These are phyloP conservation scores for Asteroscopus sphinx DNA, from an alignment of 2,888 invertebrate species.

Conservation along the genomic window DNA sequence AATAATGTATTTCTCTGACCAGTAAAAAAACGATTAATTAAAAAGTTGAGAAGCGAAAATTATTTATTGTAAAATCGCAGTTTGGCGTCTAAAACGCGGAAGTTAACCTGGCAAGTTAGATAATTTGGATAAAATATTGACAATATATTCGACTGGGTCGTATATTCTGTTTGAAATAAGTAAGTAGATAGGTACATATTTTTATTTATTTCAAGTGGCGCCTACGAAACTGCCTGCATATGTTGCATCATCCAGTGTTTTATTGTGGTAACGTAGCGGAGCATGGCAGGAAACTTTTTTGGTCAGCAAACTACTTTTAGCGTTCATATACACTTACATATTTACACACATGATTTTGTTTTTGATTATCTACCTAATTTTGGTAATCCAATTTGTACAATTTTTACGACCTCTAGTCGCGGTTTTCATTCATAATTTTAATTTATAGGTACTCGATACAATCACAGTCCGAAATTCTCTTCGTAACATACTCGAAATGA, in stretches of 20 bases:
- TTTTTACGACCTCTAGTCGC: conserved; percentile 2
- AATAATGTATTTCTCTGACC: no score
- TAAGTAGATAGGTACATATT: no score
- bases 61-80: no score
- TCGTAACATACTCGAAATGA: no score
- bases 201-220: not conserved
- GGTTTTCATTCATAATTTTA: conserved; percentile 14
- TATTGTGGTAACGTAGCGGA: not conserved
- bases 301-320: conserved; percentile 25
- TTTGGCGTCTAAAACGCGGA: no score
- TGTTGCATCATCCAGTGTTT: conserved; percentile 50
- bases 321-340: conserved; percentile 3
- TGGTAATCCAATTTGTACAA: conserved; percentile 3
- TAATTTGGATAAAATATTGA: not conserved
- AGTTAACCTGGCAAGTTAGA: no score
- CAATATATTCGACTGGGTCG: not conserved
- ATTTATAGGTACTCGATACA: not conserved
- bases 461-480: no score
- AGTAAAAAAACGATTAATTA: no score
- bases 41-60: no score
- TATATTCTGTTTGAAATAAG: not conserved
- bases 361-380: no score
- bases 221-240: conserved; percentile 37
- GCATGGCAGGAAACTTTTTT: conserved; percentile 10
- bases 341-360: no score